Base-by-base conservation (phyloP, 2,797 vertebrate species). In the Dermochelys coriacea region DNA sequence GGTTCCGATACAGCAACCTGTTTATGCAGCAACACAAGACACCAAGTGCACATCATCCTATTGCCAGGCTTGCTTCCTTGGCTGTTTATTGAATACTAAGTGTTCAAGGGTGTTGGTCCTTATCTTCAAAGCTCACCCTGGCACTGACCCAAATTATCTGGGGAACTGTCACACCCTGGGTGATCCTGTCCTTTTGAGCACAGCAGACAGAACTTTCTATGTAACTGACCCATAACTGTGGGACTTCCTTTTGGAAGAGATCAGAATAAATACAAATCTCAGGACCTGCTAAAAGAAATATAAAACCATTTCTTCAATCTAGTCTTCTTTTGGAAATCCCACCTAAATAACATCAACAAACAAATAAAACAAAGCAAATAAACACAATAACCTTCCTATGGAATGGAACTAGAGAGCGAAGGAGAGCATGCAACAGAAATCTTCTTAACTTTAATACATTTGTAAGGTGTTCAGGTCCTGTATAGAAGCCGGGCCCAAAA, bases 241-340 rank as follows among this genome's bases (percentile, higher is more conserved):
- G 29, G 27, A 86, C 54, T 59, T 87, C 25, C 41, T 96, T 68
- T 87, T 93, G 47, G 85, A 88, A 68, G 31, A 55, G 50, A 71
- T 85, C 87, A 91, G 77, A 71, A 5, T 27, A 47, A 64, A 59
- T 25, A 18, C 1, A 3, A 41, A n/a, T 45, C 89, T 82, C 91
- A 92, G 1, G 4, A 14, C 37, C 55, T 83, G 86, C 29, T 51
- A 68, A 54, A 51, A 85, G 71, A 92, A 90, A 94, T 71, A 57
- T 27, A 86, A 80, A 78, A 82, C 47, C 82, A 68, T 68, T n/a
- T 88, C 82, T 93, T 51, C 85, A 80, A 86, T 49, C 82, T 82
- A 25, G 5, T 47, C 86, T 93, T 90, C 68, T 87, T 88, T 41
- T 37, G 59, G 71, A 84, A 94, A 84, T 86, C 64, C 57, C 21